Evolutionary conservation across 2,113 vertebrate genomes (phyloP).

Genomic region (Callospermophilus lateralis): DNA sequence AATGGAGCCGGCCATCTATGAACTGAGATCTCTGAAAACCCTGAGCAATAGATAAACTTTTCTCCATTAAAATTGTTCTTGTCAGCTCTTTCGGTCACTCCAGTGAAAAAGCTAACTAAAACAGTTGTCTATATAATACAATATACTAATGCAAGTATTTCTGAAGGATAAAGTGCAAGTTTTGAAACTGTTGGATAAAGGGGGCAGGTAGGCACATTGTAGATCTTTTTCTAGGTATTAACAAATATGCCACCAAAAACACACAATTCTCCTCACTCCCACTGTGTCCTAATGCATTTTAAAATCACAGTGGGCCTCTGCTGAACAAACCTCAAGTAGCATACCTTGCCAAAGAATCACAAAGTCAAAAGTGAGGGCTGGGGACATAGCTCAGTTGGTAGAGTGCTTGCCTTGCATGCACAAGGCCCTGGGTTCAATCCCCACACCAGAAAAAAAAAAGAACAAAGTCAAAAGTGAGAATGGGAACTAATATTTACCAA

Average conservation of each 20-base stretch:
- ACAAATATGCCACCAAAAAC: conserved; percentile 36
- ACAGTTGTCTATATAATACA: neutral
- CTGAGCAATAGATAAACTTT: no score
- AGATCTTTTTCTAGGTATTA: conserved; percentile 50
- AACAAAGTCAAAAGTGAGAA: conserved; percentile 36
- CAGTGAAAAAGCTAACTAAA: no score
- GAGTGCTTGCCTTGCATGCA: no score
- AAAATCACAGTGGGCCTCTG: conserved; percentile 20
- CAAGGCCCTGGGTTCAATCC: no score
- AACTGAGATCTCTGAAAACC: no score
- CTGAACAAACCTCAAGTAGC: conserved; percentile 32
- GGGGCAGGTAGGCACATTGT: neutral
- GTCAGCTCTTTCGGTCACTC: no score
- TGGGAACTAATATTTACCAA: conserved; percentile 61
- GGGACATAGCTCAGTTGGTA: no score
- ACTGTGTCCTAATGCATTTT: conserved; percentile 30
- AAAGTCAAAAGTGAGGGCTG: conserved; percentile 21
- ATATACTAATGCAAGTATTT: conserved; percentile 28
- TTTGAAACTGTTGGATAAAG: conserved; percentile 40
- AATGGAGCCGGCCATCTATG: no score
- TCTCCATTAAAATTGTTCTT: no score
- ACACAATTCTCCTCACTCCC: neutral
- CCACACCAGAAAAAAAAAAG: no score
- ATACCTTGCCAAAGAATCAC: conserved; percentile 61
- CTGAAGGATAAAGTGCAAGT: conserved; percentile 45